These are phyloP conservation scores for Tetragnatha montana DNA, from an alignment of 2,888 invertebrate species.

Conservation along the genomic window DNA sequence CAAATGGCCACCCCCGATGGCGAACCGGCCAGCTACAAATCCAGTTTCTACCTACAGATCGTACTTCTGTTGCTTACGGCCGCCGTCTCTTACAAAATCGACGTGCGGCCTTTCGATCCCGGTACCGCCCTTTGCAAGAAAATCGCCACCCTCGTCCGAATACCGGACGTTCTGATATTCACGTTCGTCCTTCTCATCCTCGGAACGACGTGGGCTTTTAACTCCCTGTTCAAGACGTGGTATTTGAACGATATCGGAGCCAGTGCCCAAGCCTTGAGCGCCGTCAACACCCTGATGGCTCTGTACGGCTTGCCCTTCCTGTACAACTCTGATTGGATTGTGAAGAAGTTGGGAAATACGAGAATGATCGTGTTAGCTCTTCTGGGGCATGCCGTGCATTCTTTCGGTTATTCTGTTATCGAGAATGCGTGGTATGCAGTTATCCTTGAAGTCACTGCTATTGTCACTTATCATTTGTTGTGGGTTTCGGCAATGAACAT, in stretches of 20 bases:
- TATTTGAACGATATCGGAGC: neutral
- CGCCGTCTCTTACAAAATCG: neutral
- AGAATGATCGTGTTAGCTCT: neutral
- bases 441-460: neutral
- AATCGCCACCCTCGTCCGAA: neutral
- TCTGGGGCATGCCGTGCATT: neutral
- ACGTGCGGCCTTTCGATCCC: neutral
- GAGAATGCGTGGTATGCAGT: neutral
- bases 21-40: neutral
- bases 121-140: neutral
- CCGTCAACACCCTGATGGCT: neutral
- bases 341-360: neutral
- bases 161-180: neutral
- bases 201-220: conserved; percentile 9
- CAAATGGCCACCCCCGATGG: neutral
- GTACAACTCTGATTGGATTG: neutral
- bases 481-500: conserved; percentile 4
- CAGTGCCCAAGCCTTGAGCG: neutral
- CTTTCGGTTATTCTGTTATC: neutral
- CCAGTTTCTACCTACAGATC: neutral
- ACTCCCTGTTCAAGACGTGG: neutral
- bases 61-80: neutral
- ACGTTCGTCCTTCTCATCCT: neutral
- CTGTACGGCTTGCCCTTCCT: conserved; percentile 7
- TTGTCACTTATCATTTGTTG: conserved; percentile 1